A percentile compares a stretch with the other conserved stretches of the same genome.
Conservation (phyloP, 2,888 invertebrate genomes). For the Nomada fucata region DNA sequence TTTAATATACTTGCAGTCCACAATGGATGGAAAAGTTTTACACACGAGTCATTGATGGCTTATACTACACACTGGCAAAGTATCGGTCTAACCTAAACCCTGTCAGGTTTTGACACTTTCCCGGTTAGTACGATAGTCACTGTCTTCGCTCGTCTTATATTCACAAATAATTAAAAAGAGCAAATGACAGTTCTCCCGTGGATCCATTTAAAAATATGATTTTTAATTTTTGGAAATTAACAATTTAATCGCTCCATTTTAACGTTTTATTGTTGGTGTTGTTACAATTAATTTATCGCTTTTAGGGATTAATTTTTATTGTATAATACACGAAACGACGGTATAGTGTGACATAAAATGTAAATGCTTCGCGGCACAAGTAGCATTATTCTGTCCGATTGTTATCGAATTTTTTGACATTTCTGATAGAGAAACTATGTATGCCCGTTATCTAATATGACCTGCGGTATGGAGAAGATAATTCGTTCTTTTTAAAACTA, state of each 20-base stretch:
- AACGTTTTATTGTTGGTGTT: not conserved
- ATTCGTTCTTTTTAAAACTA: not conserved
- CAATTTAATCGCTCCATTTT: not conserved
- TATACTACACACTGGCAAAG: too few relatives aligned
- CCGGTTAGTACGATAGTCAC: not conserved
- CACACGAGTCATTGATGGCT: too few relatives aligned
- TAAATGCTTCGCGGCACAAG: not conserved
- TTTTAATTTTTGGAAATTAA: not conserved
- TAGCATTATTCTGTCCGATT: not conserved
- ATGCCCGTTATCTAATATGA: conserved; percentile 25
- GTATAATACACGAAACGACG: not conserved
- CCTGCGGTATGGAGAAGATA: not conserved
- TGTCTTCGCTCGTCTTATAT: not conserved
- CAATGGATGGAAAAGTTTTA: too few relatives aligned
- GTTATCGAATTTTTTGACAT: conserved; percentile 11
- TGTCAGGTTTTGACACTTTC: too few relatives aligned
- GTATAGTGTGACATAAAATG: conserved; percentile 8
- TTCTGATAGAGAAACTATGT: conserved; percentile 8
- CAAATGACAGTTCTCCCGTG: conserved; percentile 25
- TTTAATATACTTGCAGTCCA: too few relatives aligned
- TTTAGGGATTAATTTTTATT: not conserved
- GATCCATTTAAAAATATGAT: conserved; percentile 1
- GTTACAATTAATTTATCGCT: not conserved
- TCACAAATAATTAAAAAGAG: not conserved
- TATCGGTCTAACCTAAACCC: too few relatives aligned